A percentile compares a stretch with the other conserved stretches of the same genome.
phyloP scores from a whole-genome alignment of 2,113 vertebrate genomes.

The Chelonoidis abingdonii region DNA sequence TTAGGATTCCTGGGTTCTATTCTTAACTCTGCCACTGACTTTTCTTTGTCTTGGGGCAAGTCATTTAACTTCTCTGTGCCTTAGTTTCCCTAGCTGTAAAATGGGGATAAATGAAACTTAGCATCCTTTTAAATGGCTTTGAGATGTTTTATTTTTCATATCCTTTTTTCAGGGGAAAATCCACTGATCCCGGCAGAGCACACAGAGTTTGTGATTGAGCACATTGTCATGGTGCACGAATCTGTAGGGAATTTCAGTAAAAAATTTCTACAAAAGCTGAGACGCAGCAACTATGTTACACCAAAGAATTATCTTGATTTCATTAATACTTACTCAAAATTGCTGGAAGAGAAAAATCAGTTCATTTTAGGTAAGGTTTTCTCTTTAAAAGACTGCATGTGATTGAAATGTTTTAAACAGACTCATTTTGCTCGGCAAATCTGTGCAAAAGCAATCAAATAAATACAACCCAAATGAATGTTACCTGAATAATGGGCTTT shows the following conservation, averaged over 20 bases:
- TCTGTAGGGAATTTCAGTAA: constrained; percentile 90
- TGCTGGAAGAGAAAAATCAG: constrained; percentile 91
- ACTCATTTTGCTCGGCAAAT: neutral
- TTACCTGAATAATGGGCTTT: neutral
- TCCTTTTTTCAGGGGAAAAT: constrained; percentile 79
- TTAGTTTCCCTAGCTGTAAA: neutral
- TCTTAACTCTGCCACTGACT: neutral
- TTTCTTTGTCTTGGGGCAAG: neutral
- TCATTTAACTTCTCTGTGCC: neutral
- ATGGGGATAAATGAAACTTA: neutral
- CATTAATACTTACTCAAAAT: constrained; percentile 86
- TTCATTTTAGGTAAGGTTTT: constrained; percentile 86
- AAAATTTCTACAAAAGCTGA: constrained; percentile 89
- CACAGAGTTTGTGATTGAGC: constrained; percentile 79
- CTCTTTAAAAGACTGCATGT: neutral
- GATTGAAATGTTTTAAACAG: neutral
- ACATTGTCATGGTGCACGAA: constrained; percentile 90
- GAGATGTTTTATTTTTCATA: neutral
- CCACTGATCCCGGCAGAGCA: constrained; percentile 81
- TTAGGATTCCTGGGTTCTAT: neutral
- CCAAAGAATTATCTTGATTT: constrained; percentile 98
- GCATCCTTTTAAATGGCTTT: neutral
- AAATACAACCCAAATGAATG: neutral
- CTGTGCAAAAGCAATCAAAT: neutral
- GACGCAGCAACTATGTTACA: constrained; percentile 92